A percentile compares a stretch with the other conserved stretches of the same genome.
These are phyloP conservation scores for Aptenodytes patagonicus DNA, from an alignment of 2,113 vertebrate species.

Conservation along the genomic window DNA sequence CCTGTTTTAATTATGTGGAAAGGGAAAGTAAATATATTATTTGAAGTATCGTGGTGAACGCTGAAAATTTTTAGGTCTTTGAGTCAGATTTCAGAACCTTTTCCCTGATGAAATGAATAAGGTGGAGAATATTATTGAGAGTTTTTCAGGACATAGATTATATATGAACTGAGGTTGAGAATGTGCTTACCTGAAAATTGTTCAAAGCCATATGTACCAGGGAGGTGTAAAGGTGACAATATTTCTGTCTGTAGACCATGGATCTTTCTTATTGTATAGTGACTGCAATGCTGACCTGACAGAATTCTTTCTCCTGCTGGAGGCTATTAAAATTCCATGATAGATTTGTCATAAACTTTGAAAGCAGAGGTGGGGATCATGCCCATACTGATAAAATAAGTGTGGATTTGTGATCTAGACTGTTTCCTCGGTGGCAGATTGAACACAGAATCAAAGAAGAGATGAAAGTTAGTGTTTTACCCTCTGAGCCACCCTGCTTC, in stretches of 20 bases:
- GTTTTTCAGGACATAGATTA: not conserved
- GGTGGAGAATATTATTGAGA: not conserved
- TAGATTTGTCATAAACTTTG: not conserved
- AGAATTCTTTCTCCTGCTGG: not conserved
- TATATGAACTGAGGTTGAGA: not conserved
- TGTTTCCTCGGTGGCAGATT: not conserved
- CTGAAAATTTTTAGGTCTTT: not conserved
- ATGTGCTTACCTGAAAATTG: not conserved
- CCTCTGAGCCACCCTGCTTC: not conserved
- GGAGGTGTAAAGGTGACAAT: not conserved
- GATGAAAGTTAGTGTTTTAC: not conserved
- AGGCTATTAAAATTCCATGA: not conserved
- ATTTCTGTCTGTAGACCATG: not conserved
- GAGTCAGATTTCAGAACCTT: not conserved
- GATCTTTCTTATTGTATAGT: not conserved
- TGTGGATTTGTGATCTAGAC: not conserved
- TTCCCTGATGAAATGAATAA: not conserved
- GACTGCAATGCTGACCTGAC: not conserved
- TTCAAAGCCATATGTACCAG: not conserved
- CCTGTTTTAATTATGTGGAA: not conserved
- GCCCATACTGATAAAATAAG: not conserved
- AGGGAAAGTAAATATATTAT: not conserved
- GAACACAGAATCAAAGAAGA: conserved; percentile 7
- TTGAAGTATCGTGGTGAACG: not conserved
- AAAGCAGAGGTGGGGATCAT: not conserved